phyloP scores from a whole-genome alignment of 2,797 vertebrate genomes.

The Erethizon dorsatum region DNA sequence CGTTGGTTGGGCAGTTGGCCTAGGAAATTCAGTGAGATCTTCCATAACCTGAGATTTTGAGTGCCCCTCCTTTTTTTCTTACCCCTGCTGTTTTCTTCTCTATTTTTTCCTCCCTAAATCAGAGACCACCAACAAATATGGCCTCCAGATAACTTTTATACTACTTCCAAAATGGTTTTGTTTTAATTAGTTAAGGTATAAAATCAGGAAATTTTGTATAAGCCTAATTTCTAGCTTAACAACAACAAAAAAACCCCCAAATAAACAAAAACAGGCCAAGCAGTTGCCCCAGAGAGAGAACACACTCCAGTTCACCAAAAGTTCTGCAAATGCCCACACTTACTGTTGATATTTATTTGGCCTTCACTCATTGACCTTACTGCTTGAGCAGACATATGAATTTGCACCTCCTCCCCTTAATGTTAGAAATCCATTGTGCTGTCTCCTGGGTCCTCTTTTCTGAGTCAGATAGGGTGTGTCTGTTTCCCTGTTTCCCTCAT shows the following conservation, averaged over 20 bases:
- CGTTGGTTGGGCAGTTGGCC: neutral
- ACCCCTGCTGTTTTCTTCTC: neutral
- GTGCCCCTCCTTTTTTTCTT: neutral
- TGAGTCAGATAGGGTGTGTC: neutral
- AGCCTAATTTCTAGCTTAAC: constrained; percentile 10
- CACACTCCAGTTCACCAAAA: neutral
- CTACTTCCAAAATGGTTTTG: constrained; percentile 21
- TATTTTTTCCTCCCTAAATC: neutral
- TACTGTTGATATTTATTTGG: neutral
- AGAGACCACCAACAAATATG: neutral
- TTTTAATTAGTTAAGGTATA: constrained; percentile 53
- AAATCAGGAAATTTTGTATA: constrained; percentile 27
- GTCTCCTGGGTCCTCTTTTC: neutral
- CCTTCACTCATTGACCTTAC: neutral
- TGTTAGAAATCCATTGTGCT: neutral
- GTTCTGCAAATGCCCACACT: neutral
- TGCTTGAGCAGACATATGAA: neutral
- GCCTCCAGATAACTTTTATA: neutral
- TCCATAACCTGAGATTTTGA: neutral
- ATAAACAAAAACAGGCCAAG: neutral
- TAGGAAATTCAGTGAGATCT: neutral
- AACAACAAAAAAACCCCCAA: neutral
- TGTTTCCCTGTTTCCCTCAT: neutral
- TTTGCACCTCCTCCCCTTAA: neutral
- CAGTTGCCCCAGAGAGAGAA: neutral